phyloP scores from a whole-genome alignment of 2,797 vertebrate genomes.

The Bovichtus diacanthus region DNA sequence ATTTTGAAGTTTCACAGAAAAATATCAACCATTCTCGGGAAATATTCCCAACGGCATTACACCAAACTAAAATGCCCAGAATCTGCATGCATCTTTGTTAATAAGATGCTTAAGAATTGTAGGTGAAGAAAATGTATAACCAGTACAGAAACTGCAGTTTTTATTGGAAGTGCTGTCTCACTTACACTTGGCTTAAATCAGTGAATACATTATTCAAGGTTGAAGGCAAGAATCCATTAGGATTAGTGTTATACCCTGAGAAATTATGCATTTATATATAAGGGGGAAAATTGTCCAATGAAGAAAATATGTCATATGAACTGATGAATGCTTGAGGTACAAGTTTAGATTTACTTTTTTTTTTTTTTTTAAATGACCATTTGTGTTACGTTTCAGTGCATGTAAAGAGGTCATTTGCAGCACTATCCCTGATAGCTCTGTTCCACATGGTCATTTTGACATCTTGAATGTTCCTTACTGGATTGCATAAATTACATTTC shows the following conservation, averaged over 20 bases:
- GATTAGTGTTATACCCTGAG: conserved; percentile 25
- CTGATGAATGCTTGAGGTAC: conserved; percentile 60
- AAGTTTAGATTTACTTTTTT: conserved; percentile 51
- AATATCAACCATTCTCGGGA: not conserved
- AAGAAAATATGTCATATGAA: conserved; percentile 3
- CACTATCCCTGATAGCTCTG: conserved; percentile 74
- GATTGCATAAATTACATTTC: conserved; percentile 82
- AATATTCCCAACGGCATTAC: not conserved
- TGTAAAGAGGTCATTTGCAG: conserved; percentile 82
- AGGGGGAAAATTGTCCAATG: not conserved
- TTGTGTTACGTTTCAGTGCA: conserved; percentile 82
- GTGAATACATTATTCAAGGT: not conserved
- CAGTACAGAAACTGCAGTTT: not conserved
- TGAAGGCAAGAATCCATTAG: conserved; percentile 8
- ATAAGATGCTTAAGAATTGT: conserved; percentile 28
- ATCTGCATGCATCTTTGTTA: conserved; percentile 57
- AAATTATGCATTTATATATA: conserved; percentile 52
- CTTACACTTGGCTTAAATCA: conserved; percentile 10
- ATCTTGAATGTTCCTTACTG: conserved; percentile 87
- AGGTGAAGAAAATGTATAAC: conserved; percentile 17
- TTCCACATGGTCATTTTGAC: conserved; percentile 82
- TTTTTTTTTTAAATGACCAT: conserved; percentile 61
- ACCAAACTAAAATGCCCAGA: conserved; percentile 50
- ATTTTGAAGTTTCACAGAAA: not conserved
- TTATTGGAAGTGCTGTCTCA: conserved; percentile 9